phyloP scores from a whole-genome alignment of 2,888 invertebrate species.

The Pemphredon lugubris region DNA sequence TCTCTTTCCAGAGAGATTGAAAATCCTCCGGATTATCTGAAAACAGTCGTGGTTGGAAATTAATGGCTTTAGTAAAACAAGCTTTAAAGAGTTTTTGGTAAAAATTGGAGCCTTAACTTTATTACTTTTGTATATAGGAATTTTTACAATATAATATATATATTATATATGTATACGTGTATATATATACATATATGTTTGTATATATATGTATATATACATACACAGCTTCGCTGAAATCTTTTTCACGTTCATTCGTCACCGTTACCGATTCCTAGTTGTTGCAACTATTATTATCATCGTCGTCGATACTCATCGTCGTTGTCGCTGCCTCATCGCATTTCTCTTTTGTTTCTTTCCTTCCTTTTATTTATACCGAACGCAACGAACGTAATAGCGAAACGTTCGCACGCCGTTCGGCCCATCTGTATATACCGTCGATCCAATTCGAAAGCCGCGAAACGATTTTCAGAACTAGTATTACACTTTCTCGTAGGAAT shows the following conservation, averaged over 20 bases:
- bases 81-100: constrained; percentile 64
- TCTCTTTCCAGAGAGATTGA: too few species aligned
- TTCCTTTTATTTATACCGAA: constrained; percentile 56
- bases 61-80: neutral
- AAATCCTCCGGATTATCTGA: too few species aligned
- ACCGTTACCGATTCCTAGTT: constrained; percentile 63
- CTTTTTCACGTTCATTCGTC: constrained; percentile 65
- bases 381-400: constrained; percentile 52
- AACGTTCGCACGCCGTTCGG: constrained; percentile 35
- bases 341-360: constrained; percentile 14
- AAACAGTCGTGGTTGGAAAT: too few species aligned
- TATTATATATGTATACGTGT: constrained; percentile 57
- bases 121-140: constrained; percentile 78
- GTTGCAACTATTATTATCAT: constrained; percentile 70
- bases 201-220: constrained; percentile 59
- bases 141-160: constrained; percentile 76
- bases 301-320: constrained; percentile 41
- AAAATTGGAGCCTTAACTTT: constrained; percentile 78
- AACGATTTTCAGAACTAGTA: constrained; percentile 38
- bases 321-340: constrained; percentile 21
- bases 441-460: constrained; percentile 36
- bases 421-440: constrained; percentile 55
- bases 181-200: constrained; percentile 52
- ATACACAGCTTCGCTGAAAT: constrained; percentile 74
- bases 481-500: constrained; percentile 51